Percentiles rank a stretch among this genome's conserved stretches.
Conservation (phyloP, 1,140 invertebrate species). For the Ditylenchus dipsaci region DNA sequence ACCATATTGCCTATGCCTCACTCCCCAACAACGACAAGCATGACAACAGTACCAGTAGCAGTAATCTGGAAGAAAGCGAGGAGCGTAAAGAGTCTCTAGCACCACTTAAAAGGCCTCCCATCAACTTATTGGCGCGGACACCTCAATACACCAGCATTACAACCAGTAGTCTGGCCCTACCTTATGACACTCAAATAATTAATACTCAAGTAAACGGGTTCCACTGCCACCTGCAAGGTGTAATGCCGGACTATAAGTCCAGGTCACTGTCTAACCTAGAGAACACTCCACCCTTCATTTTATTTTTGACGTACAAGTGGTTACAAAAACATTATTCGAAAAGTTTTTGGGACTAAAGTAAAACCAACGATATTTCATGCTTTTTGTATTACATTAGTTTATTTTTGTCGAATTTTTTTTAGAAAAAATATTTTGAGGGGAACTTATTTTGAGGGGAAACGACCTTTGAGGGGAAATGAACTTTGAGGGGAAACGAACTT, state of each 20-base stretch:
- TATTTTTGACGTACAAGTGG: too few species aligned
- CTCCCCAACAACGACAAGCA: background rate
- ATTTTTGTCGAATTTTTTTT: too few species aligned
- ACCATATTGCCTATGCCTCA: background rate
- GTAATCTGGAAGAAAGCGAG: background rate
- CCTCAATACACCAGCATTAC: background rate
- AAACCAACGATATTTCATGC: too few species aligned
- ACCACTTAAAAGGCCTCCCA: background rate
- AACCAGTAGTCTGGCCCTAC: background rate
- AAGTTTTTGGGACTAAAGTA: too few species aligned
- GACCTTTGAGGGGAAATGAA: too few species aligned
- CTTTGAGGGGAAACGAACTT: too few species aligned
- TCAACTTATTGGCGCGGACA: background rate
- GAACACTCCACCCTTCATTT: background rate
- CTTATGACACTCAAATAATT: background rate
- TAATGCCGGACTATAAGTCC: constrained; percentile 28
- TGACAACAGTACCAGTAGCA: background rate
- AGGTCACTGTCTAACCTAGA: constrained; percentile 30
- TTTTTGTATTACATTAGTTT: too few species aligned
- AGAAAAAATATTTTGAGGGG: too few species aligned
- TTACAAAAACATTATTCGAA: too few species aligned
- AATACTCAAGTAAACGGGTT: background rate
- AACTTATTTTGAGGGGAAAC: too few species aligned
- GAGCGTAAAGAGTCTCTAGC: background rate
- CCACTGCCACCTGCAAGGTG: background rate